Base-by-base conservation (phyloP, 1,140 invertebrate genomes). In the Pantala flavescens region DNA sequence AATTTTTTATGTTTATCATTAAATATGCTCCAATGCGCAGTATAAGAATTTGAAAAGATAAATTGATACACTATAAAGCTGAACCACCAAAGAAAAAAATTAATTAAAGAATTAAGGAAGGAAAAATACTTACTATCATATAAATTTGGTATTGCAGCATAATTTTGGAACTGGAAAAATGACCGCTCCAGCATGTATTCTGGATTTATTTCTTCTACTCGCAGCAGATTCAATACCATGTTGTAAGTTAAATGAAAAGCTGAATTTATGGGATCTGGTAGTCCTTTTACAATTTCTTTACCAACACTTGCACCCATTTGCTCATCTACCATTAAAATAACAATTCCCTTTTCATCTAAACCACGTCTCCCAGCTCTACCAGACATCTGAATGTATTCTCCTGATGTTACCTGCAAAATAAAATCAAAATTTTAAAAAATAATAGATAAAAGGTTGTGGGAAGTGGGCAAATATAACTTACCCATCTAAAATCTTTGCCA, bases 331-430 rank as follows among this genome's bases (percentile, higher is more conserved):
- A 99, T 99, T 36, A 99, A 84, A 78, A 99, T 99, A 23, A 99
- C 97, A 75, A 99, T 97, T 76, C 98, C 98, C 83, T 96, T 95
- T 80, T 99, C 96, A 82, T 99, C 98, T 0, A 99, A 84, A 76
- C 98, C 98, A 83, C 98, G 88, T 75, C 98, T 87, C 24, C 98
- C 98, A n/a, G 98, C 97, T 77, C 98, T 86, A 3, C 98, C 98
- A 71, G 95, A 96, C 98, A 99, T 99, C 83, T 99, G 98, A 79
- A 99, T 99, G 80, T 99, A 99, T 83, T 99, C 98, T 9, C 98
- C 98, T 11, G 97, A 98, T 0, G 95, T 93, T 71, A 98, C 87
- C 94, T 90, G 23, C 71, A 24, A 11, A 19, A 42, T 24, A 24
- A 72, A 72, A 24, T 2, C n/a, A 24, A 72, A 72, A n/a, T n/a